Percentiles rank a stretch among this genome's conserved stretches.
phyloP scores from a whole-genome alignment of 1,140 invertebrate genomes.

The Caenorhabditis latens region DNA sequence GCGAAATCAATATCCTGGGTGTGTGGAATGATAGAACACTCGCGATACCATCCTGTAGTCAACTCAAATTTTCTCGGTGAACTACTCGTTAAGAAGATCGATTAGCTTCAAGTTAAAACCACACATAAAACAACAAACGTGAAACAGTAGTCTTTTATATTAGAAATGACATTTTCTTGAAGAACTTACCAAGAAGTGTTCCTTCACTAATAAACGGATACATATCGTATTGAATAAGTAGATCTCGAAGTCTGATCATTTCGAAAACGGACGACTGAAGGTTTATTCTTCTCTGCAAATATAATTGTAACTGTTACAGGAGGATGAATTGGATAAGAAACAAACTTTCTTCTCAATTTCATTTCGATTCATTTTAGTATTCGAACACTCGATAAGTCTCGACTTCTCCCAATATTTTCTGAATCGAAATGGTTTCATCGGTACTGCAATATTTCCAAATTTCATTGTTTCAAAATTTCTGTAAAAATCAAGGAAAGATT shows the following conservation, averaged over 20 bases:
- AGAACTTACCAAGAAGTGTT: constrained; percentile 34
- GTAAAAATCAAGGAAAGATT: not conserved
- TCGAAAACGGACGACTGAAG: not conserved
- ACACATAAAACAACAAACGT: no score
- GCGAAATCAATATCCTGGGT: constrained; percentile 60
- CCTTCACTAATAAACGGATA: constrained; percentile 30
- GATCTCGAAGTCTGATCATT: constrained; percentile 3
- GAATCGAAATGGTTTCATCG: constrained; percentile 38
- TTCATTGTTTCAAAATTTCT: constrained; percentile 10
- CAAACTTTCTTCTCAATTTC: not conserved
- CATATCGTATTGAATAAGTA: constrained; percentile 32
- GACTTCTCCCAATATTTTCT: constrained; percentile 17
- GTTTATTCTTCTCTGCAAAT: not conserved
- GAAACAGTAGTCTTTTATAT: no score
- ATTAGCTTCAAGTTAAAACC: no score
- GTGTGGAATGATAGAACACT: constrained; percentile 66
- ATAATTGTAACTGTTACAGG: no score
- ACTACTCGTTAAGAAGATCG: no score
- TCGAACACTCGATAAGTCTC: constrained; percentile 44
- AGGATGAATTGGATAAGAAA: not conserved
- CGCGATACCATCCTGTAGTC: constrained; percentile 64
- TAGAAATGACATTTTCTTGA: not conserved
- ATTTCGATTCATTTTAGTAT: constrained; percentile 5
- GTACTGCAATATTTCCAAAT: constrained; percentile 28
- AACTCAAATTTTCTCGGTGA: not conserved